phyloP scores from a whole-genome alignment of 2,888 invertebrate genomes.

The Cinara cedri region DNA sequence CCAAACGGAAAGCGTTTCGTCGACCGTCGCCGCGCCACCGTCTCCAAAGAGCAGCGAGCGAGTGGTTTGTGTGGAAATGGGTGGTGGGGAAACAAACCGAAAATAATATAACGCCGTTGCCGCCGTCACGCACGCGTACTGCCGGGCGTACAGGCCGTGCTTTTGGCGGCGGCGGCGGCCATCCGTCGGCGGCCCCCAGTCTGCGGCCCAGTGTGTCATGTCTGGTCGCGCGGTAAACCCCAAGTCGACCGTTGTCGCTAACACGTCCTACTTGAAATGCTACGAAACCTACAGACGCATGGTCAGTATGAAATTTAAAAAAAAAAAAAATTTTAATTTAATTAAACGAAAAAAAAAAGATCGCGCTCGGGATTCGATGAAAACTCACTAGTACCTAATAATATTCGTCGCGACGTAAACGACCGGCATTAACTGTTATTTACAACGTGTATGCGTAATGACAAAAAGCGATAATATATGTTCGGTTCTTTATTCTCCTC shows the following conservation, averaged over 20 bases:
- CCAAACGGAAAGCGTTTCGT: slow-evolving; percentile 58
- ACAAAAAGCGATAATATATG: too few relatives aligned
- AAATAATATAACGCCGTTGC: not conserved
- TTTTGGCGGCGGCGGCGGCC: slow-evolving; percentile 58
- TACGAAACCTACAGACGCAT: slow-evolving; percentile 43
- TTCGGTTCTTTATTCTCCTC: too few relatives aligned
- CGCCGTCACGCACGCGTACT: not conserved
- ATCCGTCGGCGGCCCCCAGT: slow-evolving; percentile 58
- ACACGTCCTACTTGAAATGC: slow-evolving; percentile 43
- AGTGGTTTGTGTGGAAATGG: too few relatives aligned
- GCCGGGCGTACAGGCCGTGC: not conserved
- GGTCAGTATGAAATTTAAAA: slow-evolving; percentile 25
- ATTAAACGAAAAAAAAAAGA: not conserved
- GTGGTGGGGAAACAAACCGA: slow-evolving; percentile 1
- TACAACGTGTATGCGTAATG: too few relatives aligned
- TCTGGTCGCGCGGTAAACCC: slow-evolving; percentile 59
- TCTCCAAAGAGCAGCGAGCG: too few relatives aligned
- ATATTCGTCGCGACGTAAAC: too few relatives aligned
- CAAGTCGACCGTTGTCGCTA: slow-evolving; percentile 30
- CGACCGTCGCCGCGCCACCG: slow-evolving; percentile 10
- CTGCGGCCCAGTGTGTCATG: slow-evolving; percentile 59
- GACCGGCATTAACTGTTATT: too few relatives aligned
- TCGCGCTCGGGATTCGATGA: too few relatives aligned
- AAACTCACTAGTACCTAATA: too few relatives aligned
- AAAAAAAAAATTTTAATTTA: too few relatives aligned